These are phyloP conservation scores for Parazoanthus darwini DNA, from an alignment of 92 coral and sea anemone species.

Conservation along the genomic window DNA sequence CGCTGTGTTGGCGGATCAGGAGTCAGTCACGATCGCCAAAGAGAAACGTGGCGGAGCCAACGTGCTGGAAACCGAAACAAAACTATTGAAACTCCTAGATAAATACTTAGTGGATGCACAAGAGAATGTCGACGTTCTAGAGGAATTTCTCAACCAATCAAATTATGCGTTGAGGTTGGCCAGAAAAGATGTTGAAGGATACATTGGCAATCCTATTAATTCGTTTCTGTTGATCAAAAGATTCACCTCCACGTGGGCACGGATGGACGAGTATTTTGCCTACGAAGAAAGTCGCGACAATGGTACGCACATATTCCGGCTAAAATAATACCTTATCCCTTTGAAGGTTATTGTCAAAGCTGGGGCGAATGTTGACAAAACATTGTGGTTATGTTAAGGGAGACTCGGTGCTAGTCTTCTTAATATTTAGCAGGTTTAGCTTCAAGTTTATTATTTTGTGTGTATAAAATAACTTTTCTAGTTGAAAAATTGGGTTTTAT, in stretches of 20 bases:
- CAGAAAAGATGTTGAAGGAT: conserved; percentile 39
- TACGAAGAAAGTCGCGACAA: conserved; percentile 22
- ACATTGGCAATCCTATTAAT: conserved; percentile 56
- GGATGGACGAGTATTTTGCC: conserved; percentile 26
- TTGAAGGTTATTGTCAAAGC: not conserved
- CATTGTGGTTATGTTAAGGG: too few relatives aligned
- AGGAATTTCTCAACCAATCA: conserved; percentile 31
- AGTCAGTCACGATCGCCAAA: not conserved
- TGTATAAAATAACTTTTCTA: too few relatives aligned
- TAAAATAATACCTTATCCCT: not conserved
- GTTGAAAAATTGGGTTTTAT: too few relatives aligned
- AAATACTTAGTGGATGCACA: conserved; percentile 36
- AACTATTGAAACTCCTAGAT: conserved; percentile 6
- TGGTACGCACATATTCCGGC: conserved; percentile 20
- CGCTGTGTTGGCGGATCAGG: not conserved
- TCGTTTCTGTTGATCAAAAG: conserved; percentile 53
- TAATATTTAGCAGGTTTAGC: too few relatives aligned
- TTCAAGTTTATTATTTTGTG: too few relatives aligned
- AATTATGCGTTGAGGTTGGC: conserved; percentile 11
- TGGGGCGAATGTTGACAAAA: not conserved
- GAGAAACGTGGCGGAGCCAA: not conserved
- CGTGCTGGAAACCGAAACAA: conserved; percentile 1
- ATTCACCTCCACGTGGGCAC: conserved; percentile 54
- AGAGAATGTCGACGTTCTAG: conserved; percentile 30
- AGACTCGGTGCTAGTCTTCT: too few relatives aligned